phyloP scores from a whole-genome alignment of 1,140 invertebrate genomes.

The Metaphire vulgaris region DNA sequence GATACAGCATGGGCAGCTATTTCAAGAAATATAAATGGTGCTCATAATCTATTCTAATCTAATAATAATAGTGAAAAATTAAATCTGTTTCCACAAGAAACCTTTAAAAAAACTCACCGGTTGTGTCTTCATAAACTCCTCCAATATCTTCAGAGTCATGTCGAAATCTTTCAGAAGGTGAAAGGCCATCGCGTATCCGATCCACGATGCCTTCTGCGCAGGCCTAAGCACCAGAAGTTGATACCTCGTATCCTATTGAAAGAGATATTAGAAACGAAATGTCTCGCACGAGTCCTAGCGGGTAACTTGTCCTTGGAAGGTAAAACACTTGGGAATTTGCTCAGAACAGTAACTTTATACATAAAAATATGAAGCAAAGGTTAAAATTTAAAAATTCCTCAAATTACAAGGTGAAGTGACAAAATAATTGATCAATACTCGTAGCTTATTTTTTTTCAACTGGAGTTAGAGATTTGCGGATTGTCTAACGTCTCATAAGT shows the following conservation, averaged over 20 bases:
- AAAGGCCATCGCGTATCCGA: conserved; percentile 98
- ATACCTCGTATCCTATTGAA: conserved; percentile 61
- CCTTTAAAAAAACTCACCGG: conserved; percentile 52
- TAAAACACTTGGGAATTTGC: not conserved
- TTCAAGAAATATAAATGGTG: not conserved
- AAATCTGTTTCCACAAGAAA: too few relatives aligned
- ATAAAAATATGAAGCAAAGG: too few relatives aligned
- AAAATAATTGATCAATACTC: too few relatives aligned
- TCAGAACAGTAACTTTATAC: not conserved
- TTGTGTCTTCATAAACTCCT: conserved; percentile 83
- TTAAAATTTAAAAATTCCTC: too few relatives aligned
- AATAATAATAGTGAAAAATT: too few relatives aligned
- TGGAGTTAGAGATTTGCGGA: too few relatives aligned
- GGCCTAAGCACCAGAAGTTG: conserved; percentile 90
- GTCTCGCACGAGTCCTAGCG: not conserved
- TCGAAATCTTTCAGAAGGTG: conserved; percentile 93
- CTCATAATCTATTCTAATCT: not conserved
- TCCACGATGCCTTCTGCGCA: conserved; percentile 95
- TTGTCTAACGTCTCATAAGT: too few relatives aligned
- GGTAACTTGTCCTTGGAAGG: not conserved
- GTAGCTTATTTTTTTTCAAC: too few relatives aligned
- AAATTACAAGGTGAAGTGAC: not conserved
- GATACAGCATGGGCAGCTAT: not conserved
- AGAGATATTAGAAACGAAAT: not conserved
- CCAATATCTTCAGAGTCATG: conserved; percentile 91